Conservation (phyloP, 1,140 invertebrate species). For the Prorops nasuta region DNA sequence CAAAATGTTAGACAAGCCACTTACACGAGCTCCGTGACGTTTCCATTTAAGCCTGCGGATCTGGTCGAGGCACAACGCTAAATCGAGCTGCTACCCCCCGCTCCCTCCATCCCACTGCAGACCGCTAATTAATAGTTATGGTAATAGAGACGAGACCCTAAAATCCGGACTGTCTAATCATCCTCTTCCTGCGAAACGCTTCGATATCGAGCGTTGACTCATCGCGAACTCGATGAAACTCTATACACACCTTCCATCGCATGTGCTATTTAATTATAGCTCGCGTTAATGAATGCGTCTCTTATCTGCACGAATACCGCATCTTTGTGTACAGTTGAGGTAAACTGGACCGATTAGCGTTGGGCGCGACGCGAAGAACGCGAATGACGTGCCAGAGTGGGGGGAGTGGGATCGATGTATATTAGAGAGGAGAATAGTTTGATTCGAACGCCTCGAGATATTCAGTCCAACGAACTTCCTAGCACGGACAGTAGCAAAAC, state of each 20-base stretch:
- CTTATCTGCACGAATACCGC: neutral
- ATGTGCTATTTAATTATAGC: neutral
- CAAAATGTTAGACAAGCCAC: conserved; percentile 59
- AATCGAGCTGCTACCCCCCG: neutral
- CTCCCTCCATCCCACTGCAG: too few relatives aligned
- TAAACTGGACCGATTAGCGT: neutral
- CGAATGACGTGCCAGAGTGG: neutral
- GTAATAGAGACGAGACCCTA: conserved; percentile 12
- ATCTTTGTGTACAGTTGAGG: neutral
- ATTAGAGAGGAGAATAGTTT: neutral
- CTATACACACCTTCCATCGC: neutral
- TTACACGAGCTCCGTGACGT: conserved; percentile 55
- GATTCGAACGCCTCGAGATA: conserved; percentile 30
- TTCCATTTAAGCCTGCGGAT: conserved; percentile 50
- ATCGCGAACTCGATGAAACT: too few relatives aligned
- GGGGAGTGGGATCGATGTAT: too few relatives aligned
- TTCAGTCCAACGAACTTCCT: conserved; percentile 35
- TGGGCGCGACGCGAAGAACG: neutral
- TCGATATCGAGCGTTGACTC: too few relatives aligned
- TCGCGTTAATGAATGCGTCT: neutral
- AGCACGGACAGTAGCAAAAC: conserved; percentile 37
- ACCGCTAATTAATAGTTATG: conserved; percentile 33
- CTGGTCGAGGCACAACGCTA: conserved; percentile 6
- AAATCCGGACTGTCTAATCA: too few relatives aligned
- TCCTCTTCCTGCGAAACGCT: too few relatives aligned